Base-by-base conservation (phyloP, 1,140 invertebrate genomes). In the Pantala flavescens region DNA sequence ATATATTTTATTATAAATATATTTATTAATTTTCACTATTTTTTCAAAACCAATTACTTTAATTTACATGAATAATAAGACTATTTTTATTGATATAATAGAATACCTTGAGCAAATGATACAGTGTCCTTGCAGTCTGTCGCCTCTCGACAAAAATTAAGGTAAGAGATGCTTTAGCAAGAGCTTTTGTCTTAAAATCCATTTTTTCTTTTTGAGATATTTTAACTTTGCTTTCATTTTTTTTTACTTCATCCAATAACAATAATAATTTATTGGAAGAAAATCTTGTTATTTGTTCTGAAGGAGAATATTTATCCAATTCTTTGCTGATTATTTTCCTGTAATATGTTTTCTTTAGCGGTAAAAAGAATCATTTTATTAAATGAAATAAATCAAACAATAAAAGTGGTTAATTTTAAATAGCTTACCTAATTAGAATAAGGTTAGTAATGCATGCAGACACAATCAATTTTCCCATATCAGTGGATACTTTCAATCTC, bases 81-180 rank as follows among this genome's bases (percentile, higher is more conserved):
- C n/a, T n/a, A n/a, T n/a, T n/a, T n/a, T n/a, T n/a, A n/a, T n/a
- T n/a, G n/a, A n/a, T n/a, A n/a, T n/a, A n/a, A n/a, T n/a, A n/a
- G n/a, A n/a, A 23, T 81, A 89, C 88, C 78, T 90, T 86, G 0
- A 97, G 80, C 28, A 95, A 82, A 77, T 91, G 88, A 79, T 88
- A 91, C 0, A 98, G 80, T 12, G 92, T 84, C 83, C 93, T 91
- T 0, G 93, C 90, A 0, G 90, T 91, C 75, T 90, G 89, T 74
- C 93, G 85, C 76, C 90, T 85, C 80, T 92, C 84, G 0, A 94
- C 92, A 84, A 98, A 97, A 49, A 97, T 86, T 23, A 98, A 23
- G 49, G 3, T 5, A 63, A 3, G 5, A 7, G 49, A 21, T 63
- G 3, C n/a, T 21, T 16, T 19, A 1, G 12, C n/a, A 19, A 14